These are phyloP conservation scores for Podabrus alpinus DNA, from an alignment of 2,888 invertebrate genomes.

Conservation along the genomic window DNA sequence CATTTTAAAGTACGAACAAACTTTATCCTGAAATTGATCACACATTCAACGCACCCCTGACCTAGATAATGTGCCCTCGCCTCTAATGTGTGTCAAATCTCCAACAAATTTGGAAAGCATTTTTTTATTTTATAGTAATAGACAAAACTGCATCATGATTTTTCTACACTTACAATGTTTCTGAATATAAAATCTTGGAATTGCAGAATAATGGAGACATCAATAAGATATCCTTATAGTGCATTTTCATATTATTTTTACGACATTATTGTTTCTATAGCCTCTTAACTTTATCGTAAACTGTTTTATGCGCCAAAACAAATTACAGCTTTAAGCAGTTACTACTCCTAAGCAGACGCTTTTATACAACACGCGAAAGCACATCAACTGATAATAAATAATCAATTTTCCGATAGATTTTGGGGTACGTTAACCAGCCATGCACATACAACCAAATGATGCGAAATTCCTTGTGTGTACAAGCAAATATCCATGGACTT, in stretches of 20 bases:
- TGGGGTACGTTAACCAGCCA: conserved; percentile 1
- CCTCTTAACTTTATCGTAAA: conserved; percentile 32
- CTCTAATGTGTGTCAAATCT: background rate
- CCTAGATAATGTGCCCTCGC: background rate
- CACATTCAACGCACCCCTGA: conserved; percentile 1
- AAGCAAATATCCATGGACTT: background rate
- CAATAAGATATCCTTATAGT: conserved; percentile 31
- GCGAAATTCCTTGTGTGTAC: conserved; percentile 5
- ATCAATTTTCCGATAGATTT: conserved; percentile 11
- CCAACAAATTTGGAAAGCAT: background rate
- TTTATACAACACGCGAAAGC: background rate
- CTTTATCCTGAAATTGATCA: background rate
- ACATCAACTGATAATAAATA: background rate
- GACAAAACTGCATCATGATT: background rate
- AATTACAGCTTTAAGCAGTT: conserved; percentile 28
- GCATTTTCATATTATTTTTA: conserved; percentile 35
- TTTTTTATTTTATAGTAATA: background rate
- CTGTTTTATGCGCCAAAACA: conserved; percentile 28
- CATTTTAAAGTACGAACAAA: background rate
- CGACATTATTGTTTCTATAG: conserved; percentile 31
- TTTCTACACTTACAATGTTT: background rate
- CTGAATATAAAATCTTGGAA: conserved; percentile 9
- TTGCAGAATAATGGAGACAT: conserved; percentile 32
- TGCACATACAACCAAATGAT: conserved; percentile 10
- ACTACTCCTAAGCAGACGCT: conserved; percentile 10